Conservation (phyloP, 2,888 invertebrate species). For the Corbicula japonica region DNA sequence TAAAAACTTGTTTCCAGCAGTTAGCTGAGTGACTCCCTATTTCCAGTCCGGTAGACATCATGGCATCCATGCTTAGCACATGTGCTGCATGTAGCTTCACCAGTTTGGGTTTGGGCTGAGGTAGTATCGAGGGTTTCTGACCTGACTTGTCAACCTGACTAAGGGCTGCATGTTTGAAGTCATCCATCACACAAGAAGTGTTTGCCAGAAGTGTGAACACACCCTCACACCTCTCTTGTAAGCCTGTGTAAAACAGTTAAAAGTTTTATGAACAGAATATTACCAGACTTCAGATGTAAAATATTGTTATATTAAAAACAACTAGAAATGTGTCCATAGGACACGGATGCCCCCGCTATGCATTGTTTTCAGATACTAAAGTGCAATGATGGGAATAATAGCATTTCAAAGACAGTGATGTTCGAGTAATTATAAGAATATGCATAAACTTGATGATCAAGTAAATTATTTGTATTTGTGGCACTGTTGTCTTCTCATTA, state of each 20-base stretch:
- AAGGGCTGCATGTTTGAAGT: slow-evolving; percentile 76
- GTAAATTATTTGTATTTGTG: no score
- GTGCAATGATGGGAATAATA: no score
- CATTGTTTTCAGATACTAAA: no score
- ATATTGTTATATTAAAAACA: no score
- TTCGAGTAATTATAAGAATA: no score
- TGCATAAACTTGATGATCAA: no score
- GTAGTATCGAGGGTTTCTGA: slow-evolving; percentile 58
- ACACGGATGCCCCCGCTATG: no score
- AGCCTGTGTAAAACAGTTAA: slow-evolving; percentile 89
- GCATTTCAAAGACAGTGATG: no score
- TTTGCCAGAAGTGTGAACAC: slow-evolving; percentile 95
- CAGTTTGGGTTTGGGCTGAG: slow-evolving; percentile 76
- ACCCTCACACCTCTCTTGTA: slow-evolving; percentile 96
- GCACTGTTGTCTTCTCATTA: no score
- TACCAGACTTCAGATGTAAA: no score
- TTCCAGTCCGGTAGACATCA: slow-evolving; percentile 95
- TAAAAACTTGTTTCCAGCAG: slow-evolving; percentile 98
- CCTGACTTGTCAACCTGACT: slow-evolving; percentile 40
- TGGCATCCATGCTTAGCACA: slow-evolving; percentile 96
- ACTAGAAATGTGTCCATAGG: no score
- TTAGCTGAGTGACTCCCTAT: slow-evolving; percentile 96
- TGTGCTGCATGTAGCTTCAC: slow-evolving; percentile 93
- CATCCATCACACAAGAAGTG: slow-evolving; percentile 93
- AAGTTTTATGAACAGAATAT: no score